phyloP scores from a whole-genome alignment of 2,888 invertebrate species.

The Dynastes grantii region DNA sequence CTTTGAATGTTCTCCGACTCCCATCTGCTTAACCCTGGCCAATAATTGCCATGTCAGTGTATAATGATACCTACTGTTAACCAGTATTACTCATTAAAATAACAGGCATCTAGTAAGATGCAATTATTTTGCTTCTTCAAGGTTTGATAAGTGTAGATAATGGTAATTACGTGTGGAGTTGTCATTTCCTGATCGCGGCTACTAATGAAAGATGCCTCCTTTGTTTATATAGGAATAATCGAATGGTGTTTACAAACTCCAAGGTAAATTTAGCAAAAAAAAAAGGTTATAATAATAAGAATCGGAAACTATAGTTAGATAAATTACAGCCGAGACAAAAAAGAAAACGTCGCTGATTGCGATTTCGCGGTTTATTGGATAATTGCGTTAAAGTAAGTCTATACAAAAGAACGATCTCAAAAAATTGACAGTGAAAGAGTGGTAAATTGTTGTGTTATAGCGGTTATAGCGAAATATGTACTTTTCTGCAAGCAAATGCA shows the following conservation, averaged over 20 bases:
- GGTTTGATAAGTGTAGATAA: slow-evolving; percentile 25
- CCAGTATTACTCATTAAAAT: slow-evolving; percentile 17
- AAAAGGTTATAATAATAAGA: neutral
- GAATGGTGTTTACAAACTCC: neutral
- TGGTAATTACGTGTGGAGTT: neutral
- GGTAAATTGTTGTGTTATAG: neutral
- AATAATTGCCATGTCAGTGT: slow-evolving; percentile 1
- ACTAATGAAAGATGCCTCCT: neutral
- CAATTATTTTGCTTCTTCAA: slow-evolving; percentile 27
- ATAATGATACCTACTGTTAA: neutral
- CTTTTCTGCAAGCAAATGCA: too few relatives aligned
- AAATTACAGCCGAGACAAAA: neutral
- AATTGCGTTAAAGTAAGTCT: too few relatives aligned
- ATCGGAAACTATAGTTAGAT: too few relatives aligned
- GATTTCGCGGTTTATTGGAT: too few relatives aligned
- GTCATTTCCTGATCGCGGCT: slow-evolving; percentile 2
- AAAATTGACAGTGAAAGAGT: neutral
- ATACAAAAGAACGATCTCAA: neutral
- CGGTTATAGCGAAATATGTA: neutral
- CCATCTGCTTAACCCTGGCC: slow-evolving; percentile 18
- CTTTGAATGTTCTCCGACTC: slow-evolving; percentile 1
- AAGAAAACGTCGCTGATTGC: neutral
- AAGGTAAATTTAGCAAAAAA: slow-evolving; percentile 7
- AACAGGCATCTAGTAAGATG: slow-evolving; percentile 9
- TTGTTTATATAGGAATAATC: neutral